A percentile compares a stretch with the other conserved stretches of the same genome.
phyloP scores from a whole-genome alignment of 2,888 invertebrate species.

The Morpho achilles region DNA sequence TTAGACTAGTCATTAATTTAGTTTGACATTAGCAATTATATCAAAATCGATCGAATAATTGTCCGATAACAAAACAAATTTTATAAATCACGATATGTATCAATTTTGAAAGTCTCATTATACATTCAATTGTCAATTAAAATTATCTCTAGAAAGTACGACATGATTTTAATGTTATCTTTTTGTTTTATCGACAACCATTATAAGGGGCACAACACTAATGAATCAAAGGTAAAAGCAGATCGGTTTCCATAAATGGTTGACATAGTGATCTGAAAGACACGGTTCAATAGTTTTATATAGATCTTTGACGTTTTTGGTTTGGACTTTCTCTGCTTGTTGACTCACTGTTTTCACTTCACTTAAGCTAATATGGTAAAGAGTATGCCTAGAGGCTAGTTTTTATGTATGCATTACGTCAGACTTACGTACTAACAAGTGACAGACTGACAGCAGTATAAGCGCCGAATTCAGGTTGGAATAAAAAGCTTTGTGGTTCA shows the following conservation, averaged over 20 bases:
- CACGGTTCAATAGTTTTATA: constrained; percentile 11
- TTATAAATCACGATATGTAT: constrained; percentile 3
- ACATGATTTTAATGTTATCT: constrained; percentile 1
- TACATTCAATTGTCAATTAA: constrained; percentile 13
- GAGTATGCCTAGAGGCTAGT: no score
- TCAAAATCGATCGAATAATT: no score
- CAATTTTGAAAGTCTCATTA: constrained; percentile 1
- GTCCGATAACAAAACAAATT: no score
- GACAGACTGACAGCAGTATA: no score
- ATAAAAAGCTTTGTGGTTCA: no score
- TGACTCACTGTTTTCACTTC: constrained; percentile 25
- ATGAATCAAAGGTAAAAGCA: constrained; percentile 25
- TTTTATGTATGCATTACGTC: no score
- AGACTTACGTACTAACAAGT: no score
- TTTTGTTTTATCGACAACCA: constrained; percentile 15
- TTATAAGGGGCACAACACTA: constrained; percentile 16
- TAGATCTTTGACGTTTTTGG: constrained; percentile 20
- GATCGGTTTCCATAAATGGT: constrained; percentile 24
- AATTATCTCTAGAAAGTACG: constrained; percentile 8
- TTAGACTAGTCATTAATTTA: no score
- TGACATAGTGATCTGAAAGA: constrained; percentile 23
- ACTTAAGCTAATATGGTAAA: constrained; percentile 9
- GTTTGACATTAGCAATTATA: no score
- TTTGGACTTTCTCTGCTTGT: constrained; percentile 23
- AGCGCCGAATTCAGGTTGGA: no score